Evolutionary conservation across 1,140 invertebrate species (phyloP).

Genomic region (Eurosta solidaginis): DNA sequence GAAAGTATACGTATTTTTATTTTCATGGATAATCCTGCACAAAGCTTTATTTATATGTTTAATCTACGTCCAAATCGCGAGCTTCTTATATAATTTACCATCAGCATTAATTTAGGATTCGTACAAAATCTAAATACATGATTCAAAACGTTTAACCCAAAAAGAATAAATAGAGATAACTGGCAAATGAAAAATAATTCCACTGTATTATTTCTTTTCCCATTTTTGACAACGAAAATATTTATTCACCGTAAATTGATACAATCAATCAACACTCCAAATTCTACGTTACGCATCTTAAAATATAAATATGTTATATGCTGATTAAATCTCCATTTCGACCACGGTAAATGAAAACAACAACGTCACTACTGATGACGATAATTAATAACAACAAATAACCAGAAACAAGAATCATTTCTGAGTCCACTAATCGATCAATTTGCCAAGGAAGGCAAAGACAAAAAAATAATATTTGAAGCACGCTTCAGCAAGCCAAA

Average conservation of each 20-base stretch:
- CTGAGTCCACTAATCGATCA: slow-evolving; percentile 92
- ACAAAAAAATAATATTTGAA: slow-evolving; percentile 91
- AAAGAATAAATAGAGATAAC: slow-evolving; percentile 4
- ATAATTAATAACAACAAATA: slow-evolving; percentile 5
- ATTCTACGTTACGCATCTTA: neutral
- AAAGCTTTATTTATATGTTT: too few relatives aligned
- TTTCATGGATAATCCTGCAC: too few relatives aligned
- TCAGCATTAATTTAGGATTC: neutral
- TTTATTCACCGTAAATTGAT: neutral
- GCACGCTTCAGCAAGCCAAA: slow-evolving; percentile 89
- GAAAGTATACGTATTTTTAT: too few relatives aligned
- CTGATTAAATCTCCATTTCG: too few relatives aligned
- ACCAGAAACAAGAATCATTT: slow-evolving; percentile 93
- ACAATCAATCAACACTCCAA: neutral
- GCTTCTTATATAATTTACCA: neutral
- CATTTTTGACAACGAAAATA: slow-evolving; percentile 57
- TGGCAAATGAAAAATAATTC: slow-evolving; percentile 26
- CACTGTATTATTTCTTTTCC: slow-evolving; percentile 51
- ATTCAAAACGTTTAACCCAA: neutral
- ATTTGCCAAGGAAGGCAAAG: slow-evolving; percentile 95
- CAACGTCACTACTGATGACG: neutral
- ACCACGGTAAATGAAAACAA: neutral
- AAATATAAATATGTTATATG: too few relatives aligned
- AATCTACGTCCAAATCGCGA: too few relatives aligned
- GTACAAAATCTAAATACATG: neutral